A percentile compares a stretch with the other conserved stretches of the same genome.
These are phyloP conservation scores for Drosophila lutescens DNA, from an alignment of 2,888 invertebrate genomes.

Conservation along the genomic window DNA sequence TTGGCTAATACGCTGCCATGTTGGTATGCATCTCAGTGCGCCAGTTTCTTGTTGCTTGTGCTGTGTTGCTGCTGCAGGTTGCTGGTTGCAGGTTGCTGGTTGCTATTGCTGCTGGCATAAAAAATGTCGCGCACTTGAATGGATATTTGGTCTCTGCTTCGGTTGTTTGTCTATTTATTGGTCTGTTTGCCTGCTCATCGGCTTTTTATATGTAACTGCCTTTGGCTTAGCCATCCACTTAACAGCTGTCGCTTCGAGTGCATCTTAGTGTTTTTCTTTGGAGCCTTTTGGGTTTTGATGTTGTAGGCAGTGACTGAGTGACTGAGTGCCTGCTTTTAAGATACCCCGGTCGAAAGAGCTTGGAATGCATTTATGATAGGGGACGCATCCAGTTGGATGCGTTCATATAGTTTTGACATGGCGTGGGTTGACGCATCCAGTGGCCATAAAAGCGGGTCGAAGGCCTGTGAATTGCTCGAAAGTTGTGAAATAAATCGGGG, in stretches of 20 bases:
- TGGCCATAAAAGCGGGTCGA: slow-evolving; percentile 4
- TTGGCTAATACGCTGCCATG: slow-evolving; percentile 80
- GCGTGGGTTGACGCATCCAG: slow-evolving; percentile 28
- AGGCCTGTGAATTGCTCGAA: slow-evolving; percentile 15
- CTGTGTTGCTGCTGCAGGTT: slow-evolving; percentile 41
- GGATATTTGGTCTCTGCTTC: slow-evolving; percentile 57
- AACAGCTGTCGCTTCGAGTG: slow-evolving; percentile 61
- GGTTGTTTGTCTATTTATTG: slow-evolving; percentile 69
- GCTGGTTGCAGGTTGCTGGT: slow-evolving; percentile 29
- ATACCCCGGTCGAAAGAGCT: slow-evolving; percentile 43
- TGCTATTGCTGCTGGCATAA: slow-evolving; percentile 56
- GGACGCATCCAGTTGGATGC: slow-evolving; percentile 17
- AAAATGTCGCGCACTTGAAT: slow-evolving; percentile 78
- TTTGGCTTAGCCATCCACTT: slow-evolving; percentile 71
- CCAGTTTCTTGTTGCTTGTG: slow-evolving; percentile 49
- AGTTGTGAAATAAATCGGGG: slow-evolving; percentile 3
- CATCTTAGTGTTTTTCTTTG: slow-evolving; percentile 17
- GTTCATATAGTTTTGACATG: slow-evolving; percentile 27
- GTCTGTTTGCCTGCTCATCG: slow-evolving; percentile 53
- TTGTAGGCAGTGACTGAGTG: slow-evolving; percentile 22
- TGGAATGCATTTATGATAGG: slow-evolving; percentile 49
- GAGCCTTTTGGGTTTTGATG: slow-evolving; percentile 36
- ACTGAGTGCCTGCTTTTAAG: slow-evolving; percentile 45
- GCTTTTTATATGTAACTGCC: slow-evolving; percentile 29
- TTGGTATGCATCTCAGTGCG: slow-evolving; percentile 73